Percentiles rank a stretch among this genome's conserved stretches.
phyloP scores from a whole-genome alignment of 2,888 invertebrate genomes.

The Tuberolachnus salignus region DNA sequence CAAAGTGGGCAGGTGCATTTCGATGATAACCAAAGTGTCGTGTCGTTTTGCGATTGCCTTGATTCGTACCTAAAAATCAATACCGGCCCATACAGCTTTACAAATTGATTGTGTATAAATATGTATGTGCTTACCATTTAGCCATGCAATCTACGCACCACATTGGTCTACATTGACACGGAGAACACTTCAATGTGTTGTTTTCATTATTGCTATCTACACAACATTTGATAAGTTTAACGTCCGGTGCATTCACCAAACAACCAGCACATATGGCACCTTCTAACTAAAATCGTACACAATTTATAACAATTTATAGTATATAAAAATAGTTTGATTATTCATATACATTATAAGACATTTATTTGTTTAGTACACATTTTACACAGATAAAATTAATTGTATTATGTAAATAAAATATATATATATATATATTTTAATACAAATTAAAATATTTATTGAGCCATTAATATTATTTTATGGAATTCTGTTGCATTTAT shows the following conservation, averaged over 20 bases:
- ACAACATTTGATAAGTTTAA: constrained; percentile 79
- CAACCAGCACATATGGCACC: constrained; percentile 88
- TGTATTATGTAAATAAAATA: no score
- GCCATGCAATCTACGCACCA: constrained; percentile 88
- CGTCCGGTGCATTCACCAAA: constrained; percentile 78
- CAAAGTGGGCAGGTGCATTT: constrained; percentile 90
- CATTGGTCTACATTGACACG: constrained; percentile 81
- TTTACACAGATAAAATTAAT: no score
- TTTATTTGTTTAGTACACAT: no score
- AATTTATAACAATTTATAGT: not conserved
- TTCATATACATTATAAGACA: no score
- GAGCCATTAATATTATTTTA: no score
- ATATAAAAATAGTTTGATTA: no score
- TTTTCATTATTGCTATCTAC: constrained; percentile 62
- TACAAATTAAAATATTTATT: no score
- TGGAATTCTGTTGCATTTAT: no score
- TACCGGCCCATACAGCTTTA: constrained; percentile 41
- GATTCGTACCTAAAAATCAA: constrained; percentile 79
- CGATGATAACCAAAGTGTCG: constrained; percentile 78
- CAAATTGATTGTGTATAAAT: not conserved
- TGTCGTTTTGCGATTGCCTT: constrained; percentile 73
- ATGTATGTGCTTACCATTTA: constrained; percentile 69
- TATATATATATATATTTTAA: no score
- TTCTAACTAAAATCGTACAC: constrained; percentile 38
- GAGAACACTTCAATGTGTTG: constrained; percentile 59